Base-by-base conservation (phyloP, 2,113 vertebrate species). In the Strix aluco region DNA sequence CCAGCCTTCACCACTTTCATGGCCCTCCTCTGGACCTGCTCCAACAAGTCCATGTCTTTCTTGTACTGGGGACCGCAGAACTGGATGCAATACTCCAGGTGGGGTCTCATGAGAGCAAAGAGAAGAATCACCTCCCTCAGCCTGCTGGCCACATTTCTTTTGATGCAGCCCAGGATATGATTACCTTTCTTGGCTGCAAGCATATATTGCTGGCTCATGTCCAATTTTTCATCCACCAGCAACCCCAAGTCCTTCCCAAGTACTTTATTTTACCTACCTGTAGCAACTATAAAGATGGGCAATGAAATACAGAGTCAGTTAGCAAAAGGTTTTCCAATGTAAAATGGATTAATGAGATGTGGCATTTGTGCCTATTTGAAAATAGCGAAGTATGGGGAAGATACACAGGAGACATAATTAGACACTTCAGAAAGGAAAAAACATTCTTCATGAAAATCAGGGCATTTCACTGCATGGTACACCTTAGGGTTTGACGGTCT, bases 201-300 rank as follows among this genome's bases (percentile, higher is more conserved):
- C 1, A 0, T 7, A 7, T 17, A 23, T 57, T 66, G 5, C 13
- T 82, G 26, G 3, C 9, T 71, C 20, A 67, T 8, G 4, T 46
- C 32, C 42, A 71, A 9, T 52, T 90, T 90, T 94, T 62, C 11
- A 61, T 55, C 32, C 15, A 46, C 20, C 16, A 23, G 10, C n/a
- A 73, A 44, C 11, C 11, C 6, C 32, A 67, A 20, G 27, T 27
- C 13, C 30, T 77, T 86, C 44, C 67, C 25, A 55, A 67, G 17
- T 46, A 34, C 8, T 70, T 78, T 2, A 26, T 82, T 79, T 79
- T 51, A 49, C 11, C 32, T 54, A 74, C 0, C 13, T n/a, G 0
- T 7, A 36, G 34, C 61, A 75, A 78, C 11, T 32, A 78, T 32
- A 38, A 72, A 67, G 15, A 42, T 27, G 20, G 10, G 46, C 51